Base-by-base conservation (phyloP, 2,888 invertebrate genomes). In the Leptinotarsa tumamoca region DNA sequence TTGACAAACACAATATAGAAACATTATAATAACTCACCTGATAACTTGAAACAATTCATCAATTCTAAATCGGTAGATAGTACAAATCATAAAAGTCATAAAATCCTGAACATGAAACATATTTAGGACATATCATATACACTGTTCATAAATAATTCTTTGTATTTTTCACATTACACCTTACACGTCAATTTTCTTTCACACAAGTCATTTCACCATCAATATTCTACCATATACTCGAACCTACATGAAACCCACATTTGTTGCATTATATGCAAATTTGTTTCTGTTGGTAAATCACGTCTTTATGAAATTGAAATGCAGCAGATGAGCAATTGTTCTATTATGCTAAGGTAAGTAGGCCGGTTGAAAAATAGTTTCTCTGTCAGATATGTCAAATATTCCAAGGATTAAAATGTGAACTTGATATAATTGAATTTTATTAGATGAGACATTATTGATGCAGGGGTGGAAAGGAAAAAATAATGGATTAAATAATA, bases 251-350 rank as follows among this genome's bases (percentile, higher is more conserved):
- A 69, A 52, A 43, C 69, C 54, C 43, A 56, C 69, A 63, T 63
- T 69, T 21, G 58, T 56, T 69, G 69, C 69, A 69, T 56, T 56
- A 52, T 51, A 52, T 68, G 52, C 68, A 56, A 56, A 68, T 68
- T 15, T 10, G 17, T 17, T 43, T 23, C 21, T 10, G 33, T 43
- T 63, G 10, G 33, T 33, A 63, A 33, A 63, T 23, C 23, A 63
- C 17, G n/a, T 63, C 27, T 63, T 63, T 4, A 43, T 63, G n/a
- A 63, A 63, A 63, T 43, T 33, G 43, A n/a, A n/a, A 43, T 63
- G 63, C 27, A 61, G 27, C 21, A 63, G 63, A 63, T 63, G 63
- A n/a, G 63, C 63, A n/a, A 27, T 43, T 43, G 43, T 63, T 63
- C 15, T 63, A 43, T 43, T 63, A 63, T 63, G 17, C 33, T 63